Percentiles rank a stretch among this genome's conserved stretches.
Conservation (phyloP, 2,113 vertebrate genomes). For the Percina caprodes region DNA sequence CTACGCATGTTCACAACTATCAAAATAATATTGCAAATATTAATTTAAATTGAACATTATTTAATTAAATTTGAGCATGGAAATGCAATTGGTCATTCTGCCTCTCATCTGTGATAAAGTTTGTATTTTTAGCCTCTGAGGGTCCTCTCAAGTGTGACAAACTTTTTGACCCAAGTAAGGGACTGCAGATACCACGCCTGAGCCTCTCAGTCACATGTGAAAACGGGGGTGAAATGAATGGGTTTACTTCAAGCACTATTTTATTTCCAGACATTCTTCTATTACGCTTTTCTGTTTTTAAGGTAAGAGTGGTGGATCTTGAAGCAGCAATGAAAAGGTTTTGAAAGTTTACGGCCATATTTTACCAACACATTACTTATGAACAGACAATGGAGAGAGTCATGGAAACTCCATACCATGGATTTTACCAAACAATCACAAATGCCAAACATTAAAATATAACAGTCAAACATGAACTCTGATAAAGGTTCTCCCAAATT, state of each 20-base stretch:
- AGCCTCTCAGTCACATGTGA: slow-evolving; percentile 7
- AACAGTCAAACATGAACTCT: too few relatives aligned
- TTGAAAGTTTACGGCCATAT: not conserved
- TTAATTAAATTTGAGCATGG: not conserved
- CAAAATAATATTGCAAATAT: not conserved
- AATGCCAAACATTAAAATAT: not conserved
- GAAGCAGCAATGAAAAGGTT: not conserved
- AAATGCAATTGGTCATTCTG: not conserved
- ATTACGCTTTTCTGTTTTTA: not conserved
- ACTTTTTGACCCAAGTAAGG: not conserved
- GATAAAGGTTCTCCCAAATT: not conserved
- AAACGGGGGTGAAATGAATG: slow-evolving; percentile 12
- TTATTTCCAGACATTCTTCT: not conserved
- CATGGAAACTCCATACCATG: not conserved
- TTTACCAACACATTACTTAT: not conserved
- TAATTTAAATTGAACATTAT: not conserved
- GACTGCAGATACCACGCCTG: not conserved
- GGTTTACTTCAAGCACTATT: slow-evolving; percentile 8
- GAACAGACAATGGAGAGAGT: not conserved
- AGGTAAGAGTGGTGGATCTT: not conserved
- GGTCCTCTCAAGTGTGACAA: slow-evolving; percentile 8
- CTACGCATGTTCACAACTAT: not conserved
- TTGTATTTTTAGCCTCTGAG: not conserved
- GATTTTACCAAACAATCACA: not conserved
- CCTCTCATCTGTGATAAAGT: not conserved